These are phyloP conservation scores for Willisornis vidua DNA, from an alignment of 2,113 vertebrate genomes.

Conservation along the genomic window DNA sequence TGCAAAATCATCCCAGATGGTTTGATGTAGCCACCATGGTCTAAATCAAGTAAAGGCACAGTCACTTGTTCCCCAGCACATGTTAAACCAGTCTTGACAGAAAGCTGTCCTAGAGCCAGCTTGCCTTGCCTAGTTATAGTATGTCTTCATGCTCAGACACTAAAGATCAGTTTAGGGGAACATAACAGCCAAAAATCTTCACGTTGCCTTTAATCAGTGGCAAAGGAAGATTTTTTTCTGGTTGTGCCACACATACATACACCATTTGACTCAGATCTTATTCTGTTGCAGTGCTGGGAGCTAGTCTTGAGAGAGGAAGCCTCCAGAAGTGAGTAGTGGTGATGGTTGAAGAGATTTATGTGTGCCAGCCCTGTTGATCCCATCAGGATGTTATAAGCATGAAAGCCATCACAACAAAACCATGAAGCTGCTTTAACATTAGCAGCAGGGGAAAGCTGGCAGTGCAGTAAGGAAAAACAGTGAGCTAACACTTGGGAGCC, in stretches of 20 bases:
- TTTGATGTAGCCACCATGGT: background rate
- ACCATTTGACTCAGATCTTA: background rate
- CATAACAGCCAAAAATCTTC: background rate
- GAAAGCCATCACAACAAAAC: fast-evolving
- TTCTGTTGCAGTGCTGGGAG: background rate
- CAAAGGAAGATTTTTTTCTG: background rate
- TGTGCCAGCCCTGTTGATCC: background rate
- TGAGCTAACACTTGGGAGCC: background rate
- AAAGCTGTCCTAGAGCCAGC: background rate
- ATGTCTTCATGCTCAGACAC: background rate
- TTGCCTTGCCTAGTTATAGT: background rate
- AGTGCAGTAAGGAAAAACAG: background rate
- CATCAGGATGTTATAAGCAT: background rate
- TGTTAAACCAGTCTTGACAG: background rate
- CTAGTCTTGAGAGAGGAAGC: background rate
- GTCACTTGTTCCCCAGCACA: background rate
- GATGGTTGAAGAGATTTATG: background rate
- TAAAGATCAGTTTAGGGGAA: background rate
- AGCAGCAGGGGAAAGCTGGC: background rate
- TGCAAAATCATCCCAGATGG: background rate
- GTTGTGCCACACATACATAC: background rate
- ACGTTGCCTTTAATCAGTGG: background rate
- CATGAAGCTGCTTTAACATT: background rate
- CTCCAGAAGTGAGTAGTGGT: background rate
- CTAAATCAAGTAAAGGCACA: background rate